Percentiles rank a stretch among this genome's conserved stretches.
These are phyloP conservation scores for Cotesia typhae DNA, from an alignment of 1,140 invertebrate species.

Conservation along the genomic window DNA sequence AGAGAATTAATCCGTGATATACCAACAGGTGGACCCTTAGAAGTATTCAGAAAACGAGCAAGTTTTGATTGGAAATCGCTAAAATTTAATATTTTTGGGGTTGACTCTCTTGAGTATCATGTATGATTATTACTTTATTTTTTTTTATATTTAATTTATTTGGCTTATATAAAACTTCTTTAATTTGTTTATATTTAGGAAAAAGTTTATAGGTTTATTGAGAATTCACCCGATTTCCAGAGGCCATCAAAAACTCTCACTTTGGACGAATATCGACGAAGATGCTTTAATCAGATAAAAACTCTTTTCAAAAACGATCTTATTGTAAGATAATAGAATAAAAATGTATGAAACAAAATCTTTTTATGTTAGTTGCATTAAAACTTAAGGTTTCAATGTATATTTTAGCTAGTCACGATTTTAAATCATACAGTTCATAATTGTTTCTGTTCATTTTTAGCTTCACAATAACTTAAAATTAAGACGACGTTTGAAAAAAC, in stretches of 20 bases:
- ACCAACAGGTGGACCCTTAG: conserved; percentile 74
- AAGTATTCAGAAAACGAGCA: conserved; percentile 76
- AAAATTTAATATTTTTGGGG: conserved; percentile 76
- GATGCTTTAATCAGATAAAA: conserved; percentile 71
- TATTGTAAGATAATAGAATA: conserved; percentile 61
- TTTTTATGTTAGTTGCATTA: too few species aligned
- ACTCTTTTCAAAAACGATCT: conserved; percentile 60
- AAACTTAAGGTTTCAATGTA: too few species aligned
- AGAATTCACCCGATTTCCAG: conserved; percentile 84
- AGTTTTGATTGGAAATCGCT: conserved; percentile 87
- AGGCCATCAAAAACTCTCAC: conserved; percentile 65
- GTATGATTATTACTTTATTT: conserved; percentile 54
- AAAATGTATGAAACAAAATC: background rate
- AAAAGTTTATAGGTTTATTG: conserved; percentile 81
- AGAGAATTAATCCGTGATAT: conserved; percentile 65
- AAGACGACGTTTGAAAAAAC: too few species aligned
- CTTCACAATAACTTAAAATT: too few species aligned
- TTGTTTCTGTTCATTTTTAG: too few species aligned
- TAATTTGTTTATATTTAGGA: conserved; percentile 69
- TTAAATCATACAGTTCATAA: too few species aligned
- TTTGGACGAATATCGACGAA: conserved; percentile 77
- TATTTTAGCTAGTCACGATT: too few species aligned
- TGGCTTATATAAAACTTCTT: conserved; percentile 29
- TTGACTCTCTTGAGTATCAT: conserved; percentile 68
- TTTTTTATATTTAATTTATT: background rate